These are phyloP conservation scores for Atta cephalotes DNA, from an alignment of 1,140 invertebrate genomes.

Conservation along the genomic window DNA sequence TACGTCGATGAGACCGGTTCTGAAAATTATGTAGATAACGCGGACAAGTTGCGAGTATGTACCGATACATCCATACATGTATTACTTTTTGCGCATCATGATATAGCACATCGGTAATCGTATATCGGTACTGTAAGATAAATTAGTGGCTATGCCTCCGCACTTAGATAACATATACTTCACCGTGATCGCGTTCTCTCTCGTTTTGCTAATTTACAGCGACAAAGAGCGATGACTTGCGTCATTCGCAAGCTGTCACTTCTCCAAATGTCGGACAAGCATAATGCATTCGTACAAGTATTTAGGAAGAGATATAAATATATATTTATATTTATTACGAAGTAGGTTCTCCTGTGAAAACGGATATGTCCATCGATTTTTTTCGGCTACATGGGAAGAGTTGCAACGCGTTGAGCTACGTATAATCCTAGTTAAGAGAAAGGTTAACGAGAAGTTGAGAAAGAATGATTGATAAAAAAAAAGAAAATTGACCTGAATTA, in stretches of 20 bases:
- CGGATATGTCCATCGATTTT: constrained; percentile 64
- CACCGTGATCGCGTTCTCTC: constrained; percentile 34
- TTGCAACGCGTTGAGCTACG: neutral
- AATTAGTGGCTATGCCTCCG: constrained; percentile 71
- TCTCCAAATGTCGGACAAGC: constrained; percentile 38
- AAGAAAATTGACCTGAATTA: constrained; percentile 54
- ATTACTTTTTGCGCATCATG: constrained; percentile 30
- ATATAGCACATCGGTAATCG: constrained; percentile 20
- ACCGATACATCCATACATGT: neutral
- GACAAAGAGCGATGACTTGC: constrained; percentile 4
- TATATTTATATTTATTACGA: constrained; percentile 63
- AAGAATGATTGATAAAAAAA: neutral
- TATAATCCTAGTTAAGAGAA: constrained; percentile 29
- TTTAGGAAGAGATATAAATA: constrained; percentile 40
- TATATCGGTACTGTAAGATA: neutral
- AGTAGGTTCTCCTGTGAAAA: constrained; percentile 17
- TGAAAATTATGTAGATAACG: constrained; percentile 14
- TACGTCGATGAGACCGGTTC: constrained; percentile 14
- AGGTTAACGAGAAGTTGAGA: neutral
- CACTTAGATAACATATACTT: constrained; percentile 48
- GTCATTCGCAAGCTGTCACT: constrained; percentile 32
- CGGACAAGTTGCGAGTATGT: constrained; percentile 29
- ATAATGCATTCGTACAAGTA: constrained; percentile 35
- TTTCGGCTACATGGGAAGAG: constrained; percentile 19
- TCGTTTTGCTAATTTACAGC: constrained; percentile 24